Conservation (phyloP, 2,797 vertebrate genomes). For the Silurus lanzhouensis region DNA sequence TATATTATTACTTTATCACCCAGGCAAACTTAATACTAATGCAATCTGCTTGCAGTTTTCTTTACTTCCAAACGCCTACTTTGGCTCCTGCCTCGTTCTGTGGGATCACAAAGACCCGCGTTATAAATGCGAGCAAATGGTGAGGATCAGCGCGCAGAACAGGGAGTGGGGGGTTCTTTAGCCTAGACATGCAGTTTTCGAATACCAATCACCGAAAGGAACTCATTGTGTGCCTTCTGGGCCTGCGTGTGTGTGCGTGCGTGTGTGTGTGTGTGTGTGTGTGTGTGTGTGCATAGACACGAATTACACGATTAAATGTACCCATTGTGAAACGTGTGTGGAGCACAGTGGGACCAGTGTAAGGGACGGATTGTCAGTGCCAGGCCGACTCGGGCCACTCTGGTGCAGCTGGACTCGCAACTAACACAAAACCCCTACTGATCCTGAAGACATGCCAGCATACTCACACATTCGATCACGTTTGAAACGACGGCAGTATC, state of each 20-base stretch:
- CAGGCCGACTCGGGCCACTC: conserved; percentile 79
- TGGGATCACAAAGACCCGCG: conserved; percentile 44
- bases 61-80: neutral
- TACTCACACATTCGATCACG: conserved; percentile 8
- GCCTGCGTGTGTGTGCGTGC: conserved; percentile 47
- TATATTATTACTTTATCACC: neutral
- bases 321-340: conserved; percentile 72
- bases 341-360: conserved; percentile 83
- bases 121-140: conserved; percentile 43
- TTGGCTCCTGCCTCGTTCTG: neutral
- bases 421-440: conserved; percentile 40
- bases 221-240: conserved; percentile 58
- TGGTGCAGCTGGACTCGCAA: conserved; percentile 82
- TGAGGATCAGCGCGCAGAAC: conserved; percentile 33
- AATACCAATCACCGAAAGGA: conserved; percentile 58
- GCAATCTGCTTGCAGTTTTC: neutral
- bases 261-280: conserved; percentile 47
- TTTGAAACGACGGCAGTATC: neutral
- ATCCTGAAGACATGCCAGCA: conserved; percentile 25
- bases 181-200: conserved; percentile 52
- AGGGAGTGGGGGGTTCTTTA: conserved; percentile 47
- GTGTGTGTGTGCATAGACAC: conserved; percentile 46
- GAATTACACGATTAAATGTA: conserved; percentile 57
- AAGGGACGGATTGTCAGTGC: conserved; percentile 83
- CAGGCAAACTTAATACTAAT: neutral